Conservation (phyloP, 2,113 vertebrate species). For the cattle (Bos taurus) region ARS-UCD2.0 NC_037328.1:90035501-90036000, state of each 20-base stretch:
- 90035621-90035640: background rate
- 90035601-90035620: background rate
- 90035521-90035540: background rate
- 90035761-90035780: background rate
- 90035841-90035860: background rate
- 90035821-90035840: background rate
- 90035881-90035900: background rate
- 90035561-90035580: background rate
- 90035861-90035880: background rate
- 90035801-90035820: background rate
- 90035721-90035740: slow-evolving; percentile 23
- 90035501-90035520: background rate
- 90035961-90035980: background rate
- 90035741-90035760: slow-evolving; percentile 28
- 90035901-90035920: background rate
- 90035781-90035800: background rate
- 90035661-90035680: slow-evolving; percentile 1
- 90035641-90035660: background rate
- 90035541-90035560: background rate
- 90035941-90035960: background rate
- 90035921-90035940: background rate
- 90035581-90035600: background rate
- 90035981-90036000: background rate
- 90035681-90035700: slow-evolving; percentile 33
- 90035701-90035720: background rate